Conservation (phyloP, 2,113 vertebrate genomes). For the Pycnonotus jocosus region DNA sequence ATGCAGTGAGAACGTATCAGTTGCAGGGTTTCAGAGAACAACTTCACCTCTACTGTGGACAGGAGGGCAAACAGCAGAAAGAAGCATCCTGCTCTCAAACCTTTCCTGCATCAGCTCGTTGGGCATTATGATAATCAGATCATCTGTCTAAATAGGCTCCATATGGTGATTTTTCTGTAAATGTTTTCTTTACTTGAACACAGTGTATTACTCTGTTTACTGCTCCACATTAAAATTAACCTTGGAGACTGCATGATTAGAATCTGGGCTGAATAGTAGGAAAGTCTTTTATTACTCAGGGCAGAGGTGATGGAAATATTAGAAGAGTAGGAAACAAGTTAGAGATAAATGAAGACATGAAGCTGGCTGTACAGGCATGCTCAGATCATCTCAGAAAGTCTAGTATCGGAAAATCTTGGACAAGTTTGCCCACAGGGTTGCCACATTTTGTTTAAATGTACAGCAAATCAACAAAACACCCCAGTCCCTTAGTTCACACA, state of each 20-base stretch:
- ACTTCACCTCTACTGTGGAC: background rate
- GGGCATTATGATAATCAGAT: conserved; percentile 56
- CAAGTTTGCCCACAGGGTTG: rapidly evolving
- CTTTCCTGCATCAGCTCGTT: conserved; percentile 23
- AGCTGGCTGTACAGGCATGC: background rate
- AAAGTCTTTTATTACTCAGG: background rate
- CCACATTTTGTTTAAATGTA: background rate
- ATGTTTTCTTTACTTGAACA: conserved; percentile 61
- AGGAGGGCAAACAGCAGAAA: conserved; percentile 44
- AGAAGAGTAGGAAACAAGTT: background rate
- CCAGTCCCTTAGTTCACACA: background rate
- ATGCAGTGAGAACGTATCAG: background rate
- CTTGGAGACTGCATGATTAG: conserved; percentile 32
- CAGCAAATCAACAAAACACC: background rate
- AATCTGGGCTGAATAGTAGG: background rate
- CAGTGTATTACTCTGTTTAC: conserved; percentile 37
- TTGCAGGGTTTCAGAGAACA: background rate
- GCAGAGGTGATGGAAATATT: background rate
- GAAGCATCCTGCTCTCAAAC: conserved; percentile 29
- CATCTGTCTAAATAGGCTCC: conserved; percentile 50
- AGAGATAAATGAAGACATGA: background rate
- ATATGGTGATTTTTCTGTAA: conserved; percentile 59
- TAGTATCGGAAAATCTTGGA: rapidly evolving
- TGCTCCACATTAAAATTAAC: conserved; percentile 45
- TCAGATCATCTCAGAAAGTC: background rate